Conservation (phyloP, 2,888 invertebrate species). For the Ectemnius continuus region DNA sequence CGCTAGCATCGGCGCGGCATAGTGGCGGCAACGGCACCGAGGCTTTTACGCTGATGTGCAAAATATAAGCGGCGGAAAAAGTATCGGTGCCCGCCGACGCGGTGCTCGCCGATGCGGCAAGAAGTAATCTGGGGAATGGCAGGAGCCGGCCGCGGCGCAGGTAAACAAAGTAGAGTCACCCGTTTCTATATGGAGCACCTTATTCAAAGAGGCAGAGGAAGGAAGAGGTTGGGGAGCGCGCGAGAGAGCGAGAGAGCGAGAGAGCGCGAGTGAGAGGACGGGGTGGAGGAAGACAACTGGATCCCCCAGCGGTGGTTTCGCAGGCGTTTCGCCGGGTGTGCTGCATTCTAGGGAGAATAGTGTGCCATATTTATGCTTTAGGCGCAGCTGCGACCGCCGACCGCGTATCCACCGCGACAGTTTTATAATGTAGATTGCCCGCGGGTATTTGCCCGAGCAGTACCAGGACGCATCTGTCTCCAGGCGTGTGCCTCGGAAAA, state of each 20-base stretch:
- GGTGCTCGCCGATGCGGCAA: conserved; percentile 11
- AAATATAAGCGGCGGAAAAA: conserved; percentile 26
- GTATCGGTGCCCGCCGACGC: conserved; percentile 19
- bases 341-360: neutral
- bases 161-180: conserved; percentile 7
- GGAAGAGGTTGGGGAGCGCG: neutral
- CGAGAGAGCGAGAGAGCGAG: neutral
- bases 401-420: conserved; percentile 40
- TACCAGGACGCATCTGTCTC: conserved; percentile 13
- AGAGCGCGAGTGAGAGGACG: too few species aligned
- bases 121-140: conserved; percentile 33
- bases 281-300: too few species aligned
- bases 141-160: neutral
- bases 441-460: conserved; percentile 1
- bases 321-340: conserved; percentile 20
- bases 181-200: conserved; percentile 4
- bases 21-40: neutral
- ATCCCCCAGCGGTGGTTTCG: neutral
- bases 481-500: neutral
- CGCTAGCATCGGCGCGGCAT: too few species aligned
- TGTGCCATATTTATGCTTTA: conserved; percentile 43
- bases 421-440: conserved; percentile 60
- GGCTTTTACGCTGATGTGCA: conserved; percentile 12
- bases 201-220: conserved; percentile 23
- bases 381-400: conserved; percentile 48